Percentiles rank a stretch among this genome's conserved stretches.
Conservation (phyloP, 2,113 vertebrate genomes). For the Plecotus auritus region DNA sequence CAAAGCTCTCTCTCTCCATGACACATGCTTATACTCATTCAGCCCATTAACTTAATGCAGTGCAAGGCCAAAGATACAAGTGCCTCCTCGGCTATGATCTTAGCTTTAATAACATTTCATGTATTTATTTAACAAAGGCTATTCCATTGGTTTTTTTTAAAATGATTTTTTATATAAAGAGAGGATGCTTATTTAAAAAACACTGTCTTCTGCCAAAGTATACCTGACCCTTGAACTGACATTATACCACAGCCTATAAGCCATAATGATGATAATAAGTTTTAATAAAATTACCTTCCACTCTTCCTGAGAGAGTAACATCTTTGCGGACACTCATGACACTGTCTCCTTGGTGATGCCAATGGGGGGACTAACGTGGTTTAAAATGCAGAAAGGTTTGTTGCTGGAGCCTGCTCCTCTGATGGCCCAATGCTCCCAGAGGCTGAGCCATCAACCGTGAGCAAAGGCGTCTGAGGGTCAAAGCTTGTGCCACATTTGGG, state of each 20-base stretch:
- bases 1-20: too few species aligned
- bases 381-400: background rate
- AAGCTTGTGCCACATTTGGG: background rate
- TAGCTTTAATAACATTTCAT: background rate
- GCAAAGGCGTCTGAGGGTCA: background rate
- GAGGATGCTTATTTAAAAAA: conserved; percentile 9
- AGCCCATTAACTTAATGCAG: background rate
- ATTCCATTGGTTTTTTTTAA: background rate
- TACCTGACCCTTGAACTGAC: background rate
- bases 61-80: background rate
- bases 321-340: background rate
- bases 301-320: background rate
- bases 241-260: background rate
- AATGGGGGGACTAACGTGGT: background rate
- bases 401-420: background rate
- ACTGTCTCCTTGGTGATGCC: background rate
- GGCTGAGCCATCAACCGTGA: background rate
- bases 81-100: background rate
- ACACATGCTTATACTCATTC: background rate
- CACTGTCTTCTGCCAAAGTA: background rate
- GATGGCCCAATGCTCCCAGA: background rate
- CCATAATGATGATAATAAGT: background rate
- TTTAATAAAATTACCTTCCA: background rate
- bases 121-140: background rate
- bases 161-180: background rate